Conservation (phyloP, 2,888 invertebrate species). For the Biston betularia region DNA sequence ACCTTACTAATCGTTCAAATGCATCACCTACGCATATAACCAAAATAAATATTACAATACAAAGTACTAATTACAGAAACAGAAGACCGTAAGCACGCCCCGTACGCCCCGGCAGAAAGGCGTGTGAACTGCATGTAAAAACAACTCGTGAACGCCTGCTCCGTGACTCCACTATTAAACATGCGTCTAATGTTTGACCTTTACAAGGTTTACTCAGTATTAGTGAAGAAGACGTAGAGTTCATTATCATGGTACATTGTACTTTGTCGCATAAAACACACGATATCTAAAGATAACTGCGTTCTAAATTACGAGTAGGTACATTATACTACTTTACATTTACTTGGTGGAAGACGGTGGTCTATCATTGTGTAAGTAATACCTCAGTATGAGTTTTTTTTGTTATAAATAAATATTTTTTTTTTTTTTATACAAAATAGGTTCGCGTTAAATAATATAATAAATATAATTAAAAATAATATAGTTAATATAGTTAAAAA, state of each 20-base stretch:
- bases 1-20: neutral
- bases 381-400: too few relatives aligned
- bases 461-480: too few relatives aligned
- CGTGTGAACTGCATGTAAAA: conserved; percentile 73
- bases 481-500: too few relatives aligned
- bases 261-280: neutral
- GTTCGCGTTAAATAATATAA: too few relatives aligned
- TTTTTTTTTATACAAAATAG: too few relatives aligned
- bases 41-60: conserved; percentile 42
- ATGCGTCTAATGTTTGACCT: conserved; percentile 57
- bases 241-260: conserved; percentile 11
- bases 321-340: too few relatives aligned
- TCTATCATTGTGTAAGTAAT: too few relatives aligned
- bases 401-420: too few relatives aligned
- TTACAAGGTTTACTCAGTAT: conserved; percentile 49
- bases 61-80: conserved; percentile 64
- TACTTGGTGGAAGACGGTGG: too few relatives aligned
- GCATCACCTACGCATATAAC: neutral
- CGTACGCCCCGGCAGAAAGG: conserved; percentile 59
- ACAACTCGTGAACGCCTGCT: conserved; percentile 64
- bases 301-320: too few relatives aligned
- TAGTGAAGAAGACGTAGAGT: conserved; percentile 32
- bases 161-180: conserved; percentile 75
- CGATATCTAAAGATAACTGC: neutral
- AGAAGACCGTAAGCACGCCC: conserved; percentile 57